Percentiles rank a stretch among this genome's conserved stretches.
Conservation (phyloP, 1,140 invertebrate species). For the Ericerus pela region DNA sequence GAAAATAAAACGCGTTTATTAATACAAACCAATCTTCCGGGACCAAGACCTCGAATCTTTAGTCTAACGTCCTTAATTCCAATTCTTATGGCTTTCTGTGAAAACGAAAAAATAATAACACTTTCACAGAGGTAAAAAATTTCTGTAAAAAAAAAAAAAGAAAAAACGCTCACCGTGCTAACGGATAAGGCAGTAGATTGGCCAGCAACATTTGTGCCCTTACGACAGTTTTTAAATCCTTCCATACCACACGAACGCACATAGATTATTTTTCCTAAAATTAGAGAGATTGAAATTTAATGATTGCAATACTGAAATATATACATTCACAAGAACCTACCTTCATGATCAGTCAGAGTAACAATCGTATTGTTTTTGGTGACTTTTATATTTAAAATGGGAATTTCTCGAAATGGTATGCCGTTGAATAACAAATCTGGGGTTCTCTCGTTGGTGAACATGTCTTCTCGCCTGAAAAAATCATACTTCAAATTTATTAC, state of each 20-base stretch:
- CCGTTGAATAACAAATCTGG: conserved; percentile 60
- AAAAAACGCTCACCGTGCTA: conserved; percentile 40
- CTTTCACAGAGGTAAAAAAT: background rate
- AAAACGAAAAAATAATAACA: conserved; percentile 25
- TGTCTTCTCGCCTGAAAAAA: conserved; percentile 42
- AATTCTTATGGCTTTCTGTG: conserved; percentile 53
- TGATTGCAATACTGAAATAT: background rate
- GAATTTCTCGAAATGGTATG: conserved; percentile 57
- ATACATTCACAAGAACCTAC: conserved; percentile 29
- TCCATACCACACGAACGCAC: conserved; percentile 67
- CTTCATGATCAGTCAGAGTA: conserved; percentile 49
- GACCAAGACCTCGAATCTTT: conserved; percentile 61
- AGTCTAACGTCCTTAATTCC: conserved; percentile 60
- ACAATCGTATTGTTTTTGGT: conserved; percentile 79
- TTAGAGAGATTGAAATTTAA: conserved; percentile 15
- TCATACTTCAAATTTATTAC: conserved; percentile 6
- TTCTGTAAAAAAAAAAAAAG: background rate
- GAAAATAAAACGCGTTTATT: conserved; percentile 11
- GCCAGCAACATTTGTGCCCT: conserved; percentile 90
- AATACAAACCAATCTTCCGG: conserved; percentile 64
- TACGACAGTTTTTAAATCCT: conserved; percentile 86
- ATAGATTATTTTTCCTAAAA: conserved; percentile 39
- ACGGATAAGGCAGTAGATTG: conserved; percentile 76
- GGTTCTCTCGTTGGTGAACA: conserved; percentile 59
- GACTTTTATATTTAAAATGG: conserved; percentile 64